Evolutionary conservation across 30 jellyfish, hydroid and myxozoan species (phyloP), one percentile per base, ranked within the genome.

Genomic region (Nemopilema nomurai): DNA sequence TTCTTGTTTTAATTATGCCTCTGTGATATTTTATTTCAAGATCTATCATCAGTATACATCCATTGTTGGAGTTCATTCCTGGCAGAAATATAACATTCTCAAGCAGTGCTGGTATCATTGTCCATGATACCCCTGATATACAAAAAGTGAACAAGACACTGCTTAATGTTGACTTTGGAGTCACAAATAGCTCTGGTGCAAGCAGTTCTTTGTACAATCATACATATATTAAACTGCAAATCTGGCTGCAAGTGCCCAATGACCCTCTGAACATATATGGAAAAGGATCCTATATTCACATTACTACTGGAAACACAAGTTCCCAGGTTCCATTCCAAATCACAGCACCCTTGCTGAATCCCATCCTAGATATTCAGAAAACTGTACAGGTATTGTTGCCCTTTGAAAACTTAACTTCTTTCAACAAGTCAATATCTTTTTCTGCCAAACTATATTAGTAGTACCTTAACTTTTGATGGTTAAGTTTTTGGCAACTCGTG

Each of bases 261-360:
- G 80, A 83, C 49, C 86, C 91, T 0, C 18, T 83, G 49, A 49
- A 70, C 71, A 28, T 72, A 17, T 62, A 31, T 83, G 86, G 85
- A 20, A 83, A 49, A 33, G 18, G 72, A 1, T 18, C 86, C 52
- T 19, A 18, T 1, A 26, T 83, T 29, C 0, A 24, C 6, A 67
- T 83, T 28, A 23, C 17, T 50, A 18, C 23, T 27, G 91, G 91
- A 29, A 52, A 52, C 62, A 49, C 85, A 0, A 62, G 22, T 16
- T 41, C 63, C 30, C 57, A 65, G 18, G 8, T 63, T 8, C 91
- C 86, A 33, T 28, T 83, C 18, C 33, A 13, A 19, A 63, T 83
- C 31, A 32, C 74, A 51, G 91, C 80, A n/a, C 91, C 91, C 49
- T 67, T 72, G 27, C 17, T 83, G 4, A 67, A 74, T 19, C 91